Conservation (phyloP, 2,797 vertebrate species). For the Glossophaga mutica region DNA sequence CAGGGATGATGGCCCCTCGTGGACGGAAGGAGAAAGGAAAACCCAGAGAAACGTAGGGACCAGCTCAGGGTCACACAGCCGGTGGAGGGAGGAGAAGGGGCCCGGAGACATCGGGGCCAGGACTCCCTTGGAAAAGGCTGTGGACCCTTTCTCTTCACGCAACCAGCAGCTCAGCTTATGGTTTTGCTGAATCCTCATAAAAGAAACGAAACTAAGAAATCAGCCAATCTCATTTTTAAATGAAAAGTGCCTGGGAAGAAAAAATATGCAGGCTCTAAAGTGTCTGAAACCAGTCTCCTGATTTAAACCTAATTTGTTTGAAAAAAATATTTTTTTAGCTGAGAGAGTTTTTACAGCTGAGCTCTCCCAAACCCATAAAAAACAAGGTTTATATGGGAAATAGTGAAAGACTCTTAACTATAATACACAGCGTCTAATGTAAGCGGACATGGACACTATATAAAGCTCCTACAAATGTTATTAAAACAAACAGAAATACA, state of each 20-base stretch:
- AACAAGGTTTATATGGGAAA: constrained; percentile 75
- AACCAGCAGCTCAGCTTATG: neutral
- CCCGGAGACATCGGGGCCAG: neutral
- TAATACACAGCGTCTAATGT: constrained; percentile 62
- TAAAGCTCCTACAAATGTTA: constrained; percentile 71
- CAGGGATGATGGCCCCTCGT: neutral
- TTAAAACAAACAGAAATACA: constrained; percentile 73
- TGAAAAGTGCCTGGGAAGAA: constrained; percentile 67
- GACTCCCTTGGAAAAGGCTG: neutral
- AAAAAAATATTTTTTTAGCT: constrained; percentile 34
- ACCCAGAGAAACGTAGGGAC: neutral
- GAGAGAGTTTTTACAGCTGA: constrained; percentile 72
- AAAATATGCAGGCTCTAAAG: constrained; percentile 53
- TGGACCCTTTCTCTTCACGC: neutral
- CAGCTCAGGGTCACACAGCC: neutral
- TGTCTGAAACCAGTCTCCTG: constrained; percentile 58
- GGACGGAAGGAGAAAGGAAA: neutral
- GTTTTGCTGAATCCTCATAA: constrained; percentile 52
- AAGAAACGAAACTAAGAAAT: constrained; percentile 58
- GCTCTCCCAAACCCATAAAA: constrained; percentile 74
- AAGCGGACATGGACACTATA: constrained; percentile 67
- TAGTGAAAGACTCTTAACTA: constrained; percentile 70
- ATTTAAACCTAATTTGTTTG: constrained; percentile 69
- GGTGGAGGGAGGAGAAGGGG: neutral
- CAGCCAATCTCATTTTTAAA: constrained; percentile 63